Conservation (phyloP, 2,888 invertebrate genomes). For the Agonopterix arenella region DNA sequence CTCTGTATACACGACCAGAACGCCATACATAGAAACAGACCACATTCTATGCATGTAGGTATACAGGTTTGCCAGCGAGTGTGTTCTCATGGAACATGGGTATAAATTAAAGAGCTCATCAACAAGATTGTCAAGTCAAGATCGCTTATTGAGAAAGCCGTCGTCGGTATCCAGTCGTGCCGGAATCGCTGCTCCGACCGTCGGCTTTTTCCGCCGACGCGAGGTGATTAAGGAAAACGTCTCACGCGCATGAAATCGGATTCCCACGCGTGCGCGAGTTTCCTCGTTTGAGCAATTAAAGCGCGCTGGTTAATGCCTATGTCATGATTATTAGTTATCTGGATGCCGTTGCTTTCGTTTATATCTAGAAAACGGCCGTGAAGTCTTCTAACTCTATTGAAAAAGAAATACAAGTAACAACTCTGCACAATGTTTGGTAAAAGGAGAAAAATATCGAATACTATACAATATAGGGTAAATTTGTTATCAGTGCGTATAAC, state of each 20-base stretch:
- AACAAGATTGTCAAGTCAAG: constrained; percentile 27
- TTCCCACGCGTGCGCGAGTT: constrained; percentile 63
- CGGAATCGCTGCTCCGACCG: constrained; percentile 32
- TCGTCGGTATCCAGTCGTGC: constrained; percentile 30
- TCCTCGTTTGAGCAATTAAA: constrained; percentile 50
- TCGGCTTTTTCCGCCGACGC: constrained; percentile 46
- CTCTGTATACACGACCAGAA: too few relatives aligned
- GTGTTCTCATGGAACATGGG: constrained; percentile 11
- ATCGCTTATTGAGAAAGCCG: constrained; percentile 43
- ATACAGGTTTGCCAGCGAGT: background rate
- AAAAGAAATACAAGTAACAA: too few relatives aligned
- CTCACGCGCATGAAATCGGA: constrained; percentile 56
- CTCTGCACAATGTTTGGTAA: too few relatives aligned
- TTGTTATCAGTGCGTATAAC: too few relatives aligned
- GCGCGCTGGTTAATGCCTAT: constrained; percentile 15
- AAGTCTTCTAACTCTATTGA: background rate
- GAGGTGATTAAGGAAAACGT: constrained; percentile 52
- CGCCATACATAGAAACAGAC: too few relatives aligned
- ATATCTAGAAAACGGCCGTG: background rate
- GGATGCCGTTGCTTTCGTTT: constrained; percentile 2
- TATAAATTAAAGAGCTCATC: constrained; percentile 22
- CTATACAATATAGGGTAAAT: too few relatives aligned
- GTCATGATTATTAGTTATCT: constrained; percentile 3
- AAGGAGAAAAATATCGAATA: too few relatives aligned
- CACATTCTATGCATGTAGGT: too few relatives aligned